These are phyloP conservation scores for Artibeus lituratus DNA, from an alignment of 2,797 vertebrate genomes.

Conservation along the genomic window DNA sequence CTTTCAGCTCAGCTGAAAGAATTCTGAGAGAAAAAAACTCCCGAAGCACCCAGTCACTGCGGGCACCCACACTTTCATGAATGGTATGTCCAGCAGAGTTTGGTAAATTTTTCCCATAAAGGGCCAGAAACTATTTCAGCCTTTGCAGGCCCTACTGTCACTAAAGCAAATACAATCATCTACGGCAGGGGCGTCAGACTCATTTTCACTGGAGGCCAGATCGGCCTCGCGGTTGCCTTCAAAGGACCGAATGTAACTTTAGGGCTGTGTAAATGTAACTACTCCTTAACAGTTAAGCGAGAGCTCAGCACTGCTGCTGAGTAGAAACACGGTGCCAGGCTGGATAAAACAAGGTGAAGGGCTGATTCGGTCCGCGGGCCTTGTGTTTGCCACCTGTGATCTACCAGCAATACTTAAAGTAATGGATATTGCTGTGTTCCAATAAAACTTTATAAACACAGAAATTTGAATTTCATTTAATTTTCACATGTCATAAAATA, in stretches of 20 bases:
- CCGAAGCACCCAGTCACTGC: background rate
- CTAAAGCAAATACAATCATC: background rate
- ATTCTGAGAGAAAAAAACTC: background rate
- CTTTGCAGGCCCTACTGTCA: background rate
- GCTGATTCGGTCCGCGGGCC: too few relatives aligned
- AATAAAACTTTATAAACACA: background rate
- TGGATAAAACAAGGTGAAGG: too few relatives aligned
- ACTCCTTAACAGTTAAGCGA: too few relatives aligned
- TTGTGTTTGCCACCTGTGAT: background rate
- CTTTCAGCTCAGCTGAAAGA: background rate
- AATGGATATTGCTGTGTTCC: background rate
- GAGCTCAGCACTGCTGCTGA: too few relatives aligned
- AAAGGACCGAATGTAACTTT: too few relatives aligned
- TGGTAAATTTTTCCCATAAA: background rate
- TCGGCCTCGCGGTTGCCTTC: too few relatives aligned
- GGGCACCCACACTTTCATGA: background rate
- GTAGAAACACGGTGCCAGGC: too few relatives aligned
- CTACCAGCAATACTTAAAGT: background rate
- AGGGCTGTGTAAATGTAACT: too few relatives aligned
- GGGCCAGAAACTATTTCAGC: background rate
- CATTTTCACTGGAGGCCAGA: too few relatives aligned
- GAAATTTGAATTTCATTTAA: background rate
- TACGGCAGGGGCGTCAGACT: background rate
- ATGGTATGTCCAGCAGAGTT: background rate
- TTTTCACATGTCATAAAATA: background rate